phyloP scores from a whole-genome alignment of 2,113 vertebrate species.

The Cettia cetti region DNA sequence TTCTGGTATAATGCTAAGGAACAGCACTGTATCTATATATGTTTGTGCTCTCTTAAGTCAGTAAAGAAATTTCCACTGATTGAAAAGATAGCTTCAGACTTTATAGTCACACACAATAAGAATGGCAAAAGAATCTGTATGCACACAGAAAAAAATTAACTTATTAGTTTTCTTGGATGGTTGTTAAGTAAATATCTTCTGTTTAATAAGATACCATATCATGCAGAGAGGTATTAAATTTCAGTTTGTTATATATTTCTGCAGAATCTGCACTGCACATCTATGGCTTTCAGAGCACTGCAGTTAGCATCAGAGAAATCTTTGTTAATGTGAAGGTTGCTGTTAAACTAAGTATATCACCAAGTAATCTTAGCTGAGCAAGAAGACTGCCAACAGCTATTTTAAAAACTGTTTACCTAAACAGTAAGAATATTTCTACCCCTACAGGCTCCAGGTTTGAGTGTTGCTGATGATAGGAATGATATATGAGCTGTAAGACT shows the following conservation, averaged over 20 bases:
- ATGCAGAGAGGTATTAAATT: not conserved
- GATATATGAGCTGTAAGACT: not conserved
- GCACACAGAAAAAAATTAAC: not conserved
- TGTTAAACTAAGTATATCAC: not conserved
- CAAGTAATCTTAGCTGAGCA: not conserved
- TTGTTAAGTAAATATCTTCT: not conserved
- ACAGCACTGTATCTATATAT: not conserved
- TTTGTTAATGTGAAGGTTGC: not conserved
- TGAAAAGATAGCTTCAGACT: not conserved
- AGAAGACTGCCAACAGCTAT: not conserved
- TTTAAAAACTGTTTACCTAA: conserved; percentile 1
- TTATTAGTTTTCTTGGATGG: not conserved
- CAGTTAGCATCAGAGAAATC: not conserved
- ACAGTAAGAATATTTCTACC: not conserved
- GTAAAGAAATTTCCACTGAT: not conserved
- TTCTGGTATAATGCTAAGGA: not conserved
- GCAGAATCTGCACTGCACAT: not conserved
- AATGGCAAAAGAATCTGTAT: not conserved
- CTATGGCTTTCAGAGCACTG: not conserved
- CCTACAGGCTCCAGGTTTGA: not conserved
- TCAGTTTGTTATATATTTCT: not conserved
- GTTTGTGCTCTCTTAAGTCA: not conserved
- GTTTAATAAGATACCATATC: not conserved
- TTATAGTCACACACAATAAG: not conserved
- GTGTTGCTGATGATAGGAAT: not conserved